These are phyloP conservation scores for Conus betulinus DNA, from an alignment of 1,140 invertebrate species.

Conservation along the genomic window DNA sequence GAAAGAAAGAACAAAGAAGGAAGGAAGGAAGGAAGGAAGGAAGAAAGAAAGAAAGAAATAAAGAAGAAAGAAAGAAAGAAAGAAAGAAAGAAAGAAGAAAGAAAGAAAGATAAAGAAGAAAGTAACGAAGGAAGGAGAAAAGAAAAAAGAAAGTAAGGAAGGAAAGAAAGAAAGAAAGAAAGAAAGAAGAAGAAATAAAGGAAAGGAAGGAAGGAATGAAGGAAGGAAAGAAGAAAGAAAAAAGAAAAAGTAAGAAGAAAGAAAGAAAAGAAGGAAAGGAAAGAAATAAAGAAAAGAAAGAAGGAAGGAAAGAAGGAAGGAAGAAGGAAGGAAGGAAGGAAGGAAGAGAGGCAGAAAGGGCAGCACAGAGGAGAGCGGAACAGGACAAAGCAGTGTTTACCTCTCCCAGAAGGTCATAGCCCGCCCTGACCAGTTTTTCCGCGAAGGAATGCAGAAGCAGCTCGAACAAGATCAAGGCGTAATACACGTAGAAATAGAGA, in stretches of 20 bases:
- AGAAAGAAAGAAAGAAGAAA: no score
- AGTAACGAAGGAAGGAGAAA: no score
- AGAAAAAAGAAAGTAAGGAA: background rate
- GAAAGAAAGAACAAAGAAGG: no score
- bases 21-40: no score
- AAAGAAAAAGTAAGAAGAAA: background rate
- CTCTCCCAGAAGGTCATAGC: slow-evolving; percentile 56
- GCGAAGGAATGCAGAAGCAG: slow-evolving; percentile 62
- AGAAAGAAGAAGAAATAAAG: background rate
- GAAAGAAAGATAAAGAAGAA: no score
- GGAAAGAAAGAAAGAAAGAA: background rate
- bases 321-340: background rate
- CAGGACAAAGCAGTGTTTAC: slow-evolving; percentile 24
- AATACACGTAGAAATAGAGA: slow-evolving; percentile 61
- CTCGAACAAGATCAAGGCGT: slow-evolving; percentile 49
- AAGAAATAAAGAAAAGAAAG: background rate
- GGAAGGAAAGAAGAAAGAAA: background rate
- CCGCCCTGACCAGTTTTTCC: slow-evolving; percentile 53
- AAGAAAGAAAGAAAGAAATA: no score
- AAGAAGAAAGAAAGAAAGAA: no score
- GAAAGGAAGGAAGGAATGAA: background rate
- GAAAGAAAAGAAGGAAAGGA: background rate
- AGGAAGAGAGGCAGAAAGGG: background rate
- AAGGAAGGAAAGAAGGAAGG: background rate
- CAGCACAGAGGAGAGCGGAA: background rate